Conservation (phyloP, 2,113 vertebrate genomes). For the Onychorhynchus coronatus region DNA sequence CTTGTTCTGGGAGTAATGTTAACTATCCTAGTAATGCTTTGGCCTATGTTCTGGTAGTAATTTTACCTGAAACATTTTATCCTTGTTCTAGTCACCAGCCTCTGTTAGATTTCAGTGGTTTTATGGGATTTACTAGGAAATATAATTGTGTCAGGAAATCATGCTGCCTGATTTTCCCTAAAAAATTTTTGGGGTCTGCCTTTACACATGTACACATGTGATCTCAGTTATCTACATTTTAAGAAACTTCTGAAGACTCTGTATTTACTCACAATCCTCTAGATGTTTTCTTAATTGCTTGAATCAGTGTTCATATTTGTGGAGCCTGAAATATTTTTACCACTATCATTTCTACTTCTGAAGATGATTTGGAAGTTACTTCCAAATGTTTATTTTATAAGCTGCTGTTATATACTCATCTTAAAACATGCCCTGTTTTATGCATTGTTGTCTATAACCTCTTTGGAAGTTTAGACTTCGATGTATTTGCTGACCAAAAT, state of each 20-base stretch:
- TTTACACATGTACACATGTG: not conserved
- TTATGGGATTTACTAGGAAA: not conserved
- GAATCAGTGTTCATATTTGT: slow-evolving; percentile 42
- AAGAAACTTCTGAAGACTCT: slow-evolving; percentile 9
- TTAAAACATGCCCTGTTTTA: not conserved
- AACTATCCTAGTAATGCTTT: not conserved
- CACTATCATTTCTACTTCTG: slow-evolving; percentile 39
- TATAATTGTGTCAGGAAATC: not conserved
- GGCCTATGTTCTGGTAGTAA: not conserved
- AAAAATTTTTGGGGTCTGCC: not conserved
- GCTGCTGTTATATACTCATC: not conserved
- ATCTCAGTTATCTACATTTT: slow-evolving; percentile 23
- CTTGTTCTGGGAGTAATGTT: not conserved
- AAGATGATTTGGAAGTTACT: slow-evolving; percentile 53
- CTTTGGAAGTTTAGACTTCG: not conserved
- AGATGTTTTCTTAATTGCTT: slow-evolving; percentile 46
- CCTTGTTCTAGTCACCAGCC: not conserved
- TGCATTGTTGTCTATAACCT: not conserved
- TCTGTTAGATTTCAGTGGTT: not conserved
- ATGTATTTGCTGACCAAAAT: not conserved
- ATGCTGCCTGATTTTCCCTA: not conserved
- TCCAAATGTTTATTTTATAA: slow-evolving; percentile 57
- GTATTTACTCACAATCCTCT: slow-evolving; percentile 1
- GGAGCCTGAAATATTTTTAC: slow-evolving; percentile 65
- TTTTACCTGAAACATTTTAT: not conserved